Evolutionary conservation across 2,888 invertebrate species (phyloP), one percentile per base, ranked within the genome.

Genomic region (Cosmopolites sordidus): DNA sequence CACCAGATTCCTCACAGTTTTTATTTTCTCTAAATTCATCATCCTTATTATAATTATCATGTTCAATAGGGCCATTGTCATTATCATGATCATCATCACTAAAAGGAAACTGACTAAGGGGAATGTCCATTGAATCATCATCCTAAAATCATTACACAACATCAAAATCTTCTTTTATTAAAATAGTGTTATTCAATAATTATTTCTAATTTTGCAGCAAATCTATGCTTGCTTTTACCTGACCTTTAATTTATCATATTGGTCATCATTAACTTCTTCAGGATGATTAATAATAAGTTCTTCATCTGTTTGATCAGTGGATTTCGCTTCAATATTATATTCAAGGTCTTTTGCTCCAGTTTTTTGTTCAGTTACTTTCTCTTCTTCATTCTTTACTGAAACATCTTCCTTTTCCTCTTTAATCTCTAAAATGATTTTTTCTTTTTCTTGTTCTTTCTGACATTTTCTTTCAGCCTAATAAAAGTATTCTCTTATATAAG

Each of bases 81-180:
- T 57, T 56, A 42, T 58, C 54, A 38, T 56, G 57, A 50, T 51
- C 59, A 37, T 54, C 54, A 48, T 63, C 61, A 42, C 63, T 63
- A 41, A 60, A 58, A 37, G 61, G 60, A 52, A 60, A 63, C 47
- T 65, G 64, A 57, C 63, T 60, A 39, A 60, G 51, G n/a, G 55
- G 50, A 43, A 60, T 51, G 49, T 59, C 58, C 54, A 54, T 54
- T 38, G 46, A 48, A 52, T 61, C 60, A 33, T 59, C 62, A 16
- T 56, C 51, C 59, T 58, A 33, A 33, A 33, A 33, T 27, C 53
- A 43, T 43, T 62, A 60, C 48, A 52, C 15, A 48, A 45, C 15
- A 8, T 39, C 12, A 15, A n/a, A n/a, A n/a, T n/a, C n/a, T n/a
- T n/a, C n/a, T n/a, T n/a, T 11, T 33, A 5, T 33, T 33, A 33